These are phyloP conservation scores for Hipparchia sbordonii DNA, from an alignment of 2,888 invertebrate genomes.

Conservation along the genomic window DNA sequence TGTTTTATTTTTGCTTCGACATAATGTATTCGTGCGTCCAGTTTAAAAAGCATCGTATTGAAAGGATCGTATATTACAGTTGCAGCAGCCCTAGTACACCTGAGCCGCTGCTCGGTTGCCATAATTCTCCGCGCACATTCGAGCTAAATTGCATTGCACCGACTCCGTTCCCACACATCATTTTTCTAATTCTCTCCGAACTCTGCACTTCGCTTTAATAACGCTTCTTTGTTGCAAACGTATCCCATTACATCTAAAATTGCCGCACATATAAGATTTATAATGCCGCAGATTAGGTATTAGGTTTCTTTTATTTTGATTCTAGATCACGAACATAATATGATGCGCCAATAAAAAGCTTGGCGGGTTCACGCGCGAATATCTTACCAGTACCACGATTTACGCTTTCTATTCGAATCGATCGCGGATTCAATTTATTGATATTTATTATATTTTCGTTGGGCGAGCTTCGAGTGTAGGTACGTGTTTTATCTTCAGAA, in stretches of 20 bases:
- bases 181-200: conserved; percentile 71
- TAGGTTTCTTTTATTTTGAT: conserved; percentile 30
- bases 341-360: conserved; percentile 28
- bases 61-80: conserved; percentile 33
- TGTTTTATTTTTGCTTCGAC: conserved; percentile 6
- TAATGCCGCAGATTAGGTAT: conserved; percentile 25
- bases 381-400: conserved; percentile 42
- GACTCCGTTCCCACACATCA: conserved; percentile 75
- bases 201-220: conserved; percentile 63
- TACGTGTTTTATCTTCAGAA: conserved; percentile 69
- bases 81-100: conserved; percentile 59
- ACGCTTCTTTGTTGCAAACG: conserved; percentile 49
- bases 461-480: conserved; percentile 49
- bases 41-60: conserved; percentile 17
- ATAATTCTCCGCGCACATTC: conserved; percentile 73
- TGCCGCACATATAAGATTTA: conserved; percentile 30
- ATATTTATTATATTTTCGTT: conserved; percentile 58
- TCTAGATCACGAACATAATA: conserved; percentile 30
- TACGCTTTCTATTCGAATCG: conserved; percentile 48
- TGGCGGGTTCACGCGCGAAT: conserved; percentile 32
- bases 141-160: conserved; percentile 67
- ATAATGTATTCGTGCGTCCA: conserved; percentile 16
- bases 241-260: conserved; percentile 42
- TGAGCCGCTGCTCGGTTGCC: conserved; percentile 63
- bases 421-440: conserved; percentile 50